Conservation (phyloP, 2,888 invertebrate genomes). For the Mimas tiliae region DNA sequence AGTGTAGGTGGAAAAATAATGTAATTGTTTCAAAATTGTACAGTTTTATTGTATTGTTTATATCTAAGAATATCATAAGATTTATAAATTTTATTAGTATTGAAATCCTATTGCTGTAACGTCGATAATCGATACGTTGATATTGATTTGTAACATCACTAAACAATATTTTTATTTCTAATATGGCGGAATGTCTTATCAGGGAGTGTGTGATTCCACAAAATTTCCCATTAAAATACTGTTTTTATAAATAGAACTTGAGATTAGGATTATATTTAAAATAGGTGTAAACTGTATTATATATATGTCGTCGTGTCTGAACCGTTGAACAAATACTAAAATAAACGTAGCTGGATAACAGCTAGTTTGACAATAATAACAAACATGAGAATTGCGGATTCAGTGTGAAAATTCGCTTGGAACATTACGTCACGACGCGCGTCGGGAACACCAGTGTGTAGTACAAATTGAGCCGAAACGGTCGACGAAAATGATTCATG, state of each 20-base stretch:
- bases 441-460: constrained; percentile 46
- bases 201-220: constrained; percentile 36
- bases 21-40: too few species aligned
- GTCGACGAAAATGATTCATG: constrained; percentile 59
- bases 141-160: background rate
- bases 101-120: background rate
- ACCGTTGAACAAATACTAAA: constrained; percentile 21
- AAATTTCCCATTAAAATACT: constrained; percentile 37
- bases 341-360: background rate
- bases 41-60: too few species aligned
- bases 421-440: constrained; percentile 56
- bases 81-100: background rate
- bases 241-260: constrained; percentile 41
- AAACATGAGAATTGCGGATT: constrained; percentile 46
- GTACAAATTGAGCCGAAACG: constrained; percentile 41
- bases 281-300: constrained; percentile 34
- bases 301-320: constrained; percentile 40
- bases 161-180: constrained; percentile 33
- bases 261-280: constrained; percentile 40
- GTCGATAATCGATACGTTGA: background rate
- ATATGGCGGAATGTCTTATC: constrained; percentile 56
- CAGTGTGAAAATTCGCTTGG: constrained; percentile 44
- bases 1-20: too few species aligned
- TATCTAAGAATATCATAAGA: background rate
- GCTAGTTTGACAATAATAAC: constrained; percentile 48